These are phyloP conservation scores for Empis livida DNA, from an alignment of 2,888 invertebrate genomes.

Conservation along the genomic window DNA sequence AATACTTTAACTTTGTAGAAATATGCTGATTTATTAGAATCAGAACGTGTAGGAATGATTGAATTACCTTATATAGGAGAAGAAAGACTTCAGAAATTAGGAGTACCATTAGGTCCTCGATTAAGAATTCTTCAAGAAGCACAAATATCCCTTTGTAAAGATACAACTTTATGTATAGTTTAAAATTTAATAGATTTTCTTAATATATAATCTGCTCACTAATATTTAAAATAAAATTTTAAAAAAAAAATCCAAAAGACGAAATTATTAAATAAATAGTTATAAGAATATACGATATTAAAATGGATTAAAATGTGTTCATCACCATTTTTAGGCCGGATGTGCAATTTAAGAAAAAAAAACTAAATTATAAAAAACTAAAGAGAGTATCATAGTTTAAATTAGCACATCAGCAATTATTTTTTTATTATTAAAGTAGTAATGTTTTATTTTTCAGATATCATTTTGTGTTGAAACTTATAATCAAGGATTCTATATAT, in stretches of 20 bases:
- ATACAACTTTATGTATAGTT: slow-evolving; percentile 49
- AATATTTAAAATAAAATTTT: too few relatives aligned
- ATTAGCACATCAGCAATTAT: too few relatives aligned
- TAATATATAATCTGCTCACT: background rate
- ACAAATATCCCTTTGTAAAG: slow-evolving; percentile 47
- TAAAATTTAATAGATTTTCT: slow-evolving; percentile 18
- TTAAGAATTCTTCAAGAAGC: slow-evolving; percentile 81
- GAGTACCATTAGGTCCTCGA: slow-evolving; percentile 81
- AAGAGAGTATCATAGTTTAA: too few relatives aligned
- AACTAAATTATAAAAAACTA: too few relatives aligned
- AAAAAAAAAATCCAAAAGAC: too few relatives aligned
- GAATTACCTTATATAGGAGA: slow-evolving; percentile 85
- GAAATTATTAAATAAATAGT: too few relatives aligned
- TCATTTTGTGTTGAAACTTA: too few relatives aligned
- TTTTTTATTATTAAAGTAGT: too few relatives aligned
- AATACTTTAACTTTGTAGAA: slow-evolving; percentile 46
- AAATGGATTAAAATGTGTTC: too few relatives aligned
- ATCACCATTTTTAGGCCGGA: background rate
- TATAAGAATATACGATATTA: too few relatives aligned
- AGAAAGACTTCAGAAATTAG: slow-evolving; percentile 73
- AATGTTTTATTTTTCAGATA: too few relatives aligned
- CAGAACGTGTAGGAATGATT: slow-evolving; percentile 77
- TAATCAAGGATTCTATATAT: too few relatives aligned
- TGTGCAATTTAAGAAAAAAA: background rate
- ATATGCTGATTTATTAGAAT: slow-evolving; percentile 71